phyloP scores from a whole-genome alignment of 2,888 invertebrate genomes.

The Euproctis similis region DNA sequence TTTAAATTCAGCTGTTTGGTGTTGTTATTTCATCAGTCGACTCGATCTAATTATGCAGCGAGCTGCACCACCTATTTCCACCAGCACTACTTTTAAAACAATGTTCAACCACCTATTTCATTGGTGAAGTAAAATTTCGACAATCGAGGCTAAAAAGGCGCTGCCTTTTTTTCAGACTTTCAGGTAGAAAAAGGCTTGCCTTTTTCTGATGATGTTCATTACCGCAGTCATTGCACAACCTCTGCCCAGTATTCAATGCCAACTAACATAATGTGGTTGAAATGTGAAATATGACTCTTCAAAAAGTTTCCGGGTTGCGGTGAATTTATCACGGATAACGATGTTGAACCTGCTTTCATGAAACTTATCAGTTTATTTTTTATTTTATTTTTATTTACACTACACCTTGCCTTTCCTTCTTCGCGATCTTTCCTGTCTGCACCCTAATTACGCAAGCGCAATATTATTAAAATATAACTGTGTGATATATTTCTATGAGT shows the following conservation, averaged over 20 bases:
- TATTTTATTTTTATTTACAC: neutral
- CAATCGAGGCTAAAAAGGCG: no score
- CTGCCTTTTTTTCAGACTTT: no score
- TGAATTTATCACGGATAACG: slow-evolving; percentile 6
- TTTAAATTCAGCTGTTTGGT: no score
- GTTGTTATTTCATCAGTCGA: no score
- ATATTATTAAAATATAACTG: no score
- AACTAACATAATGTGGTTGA: slow-evolving; percentile 14
- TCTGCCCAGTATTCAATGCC: slow-evolving; percentile 11
- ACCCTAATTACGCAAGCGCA: neutral
- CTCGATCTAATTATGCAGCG: no score
- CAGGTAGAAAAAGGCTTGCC: no score
- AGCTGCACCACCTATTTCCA: no score
- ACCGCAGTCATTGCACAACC: slow-evolving; percentile 13
- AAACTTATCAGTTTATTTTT: neutral
- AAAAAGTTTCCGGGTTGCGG: slow-evolving; percentile 5
- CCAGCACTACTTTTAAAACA: no score
- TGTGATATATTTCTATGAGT: no score
- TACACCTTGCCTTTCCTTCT: neutral
- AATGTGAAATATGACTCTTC: slow-evolving; percentile 10
- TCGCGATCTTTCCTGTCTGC: neutral
- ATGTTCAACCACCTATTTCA: no score
- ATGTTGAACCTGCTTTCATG: slow-evolving; percentile 1
- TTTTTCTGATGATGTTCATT: slow-evolving; percentile 10
- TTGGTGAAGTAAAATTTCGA: no score